Percentiles rank a stretch among this genome's conserved stretches.
These are phyloP conservation scores for Cyphomyrus discorhynchus DNA, from an alignment of 2,113 vertebrate genomes.

Conservation along the genomic window DNA sequence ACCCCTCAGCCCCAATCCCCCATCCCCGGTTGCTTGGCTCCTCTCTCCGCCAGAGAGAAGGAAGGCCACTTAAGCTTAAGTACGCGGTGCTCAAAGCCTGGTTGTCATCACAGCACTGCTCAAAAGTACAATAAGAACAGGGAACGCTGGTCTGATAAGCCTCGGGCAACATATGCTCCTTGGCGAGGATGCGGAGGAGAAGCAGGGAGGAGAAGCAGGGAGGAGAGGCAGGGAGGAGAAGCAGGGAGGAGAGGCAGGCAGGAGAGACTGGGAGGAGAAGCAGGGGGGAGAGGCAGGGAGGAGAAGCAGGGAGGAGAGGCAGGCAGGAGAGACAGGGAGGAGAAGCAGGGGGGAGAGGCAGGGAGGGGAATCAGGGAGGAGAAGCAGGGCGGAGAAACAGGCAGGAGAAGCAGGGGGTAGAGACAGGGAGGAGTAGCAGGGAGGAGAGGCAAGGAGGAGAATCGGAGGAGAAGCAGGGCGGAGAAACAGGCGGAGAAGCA, in stretches of 20 bases:
- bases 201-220: background rate
- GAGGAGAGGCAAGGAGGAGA: background rate
- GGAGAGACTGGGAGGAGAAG: fast-evolving
- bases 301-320: background rate
- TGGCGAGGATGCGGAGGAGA: background rate
- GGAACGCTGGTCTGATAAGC: background rate
- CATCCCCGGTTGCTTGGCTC: background rate
- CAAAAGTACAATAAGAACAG: background rate
- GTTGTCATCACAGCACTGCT: background rate
- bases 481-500: background rate
- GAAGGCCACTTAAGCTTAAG: background rate
- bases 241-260: background rate
- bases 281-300: background rate
- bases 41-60: background rate
- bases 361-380: too few relatives aligned
- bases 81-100: background rate
- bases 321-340: too few relatives aligned
- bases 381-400: background rate
- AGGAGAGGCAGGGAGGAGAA: background rate
- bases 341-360: background rate
- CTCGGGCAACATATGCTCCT: background rate
- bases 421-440: background rate
- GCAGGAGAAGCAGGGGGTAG: too few relatives aligned
- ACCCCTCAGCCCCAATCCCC: background rate
- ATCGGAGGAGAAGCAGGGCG: too few relatives aligned